Percentiles rank a stretch among this genome's conserved stretches.
Evolutionary conservation across 1,140 invertebrate species (phyloP).

Genomic region (Zaprionus taronus): DNA sequence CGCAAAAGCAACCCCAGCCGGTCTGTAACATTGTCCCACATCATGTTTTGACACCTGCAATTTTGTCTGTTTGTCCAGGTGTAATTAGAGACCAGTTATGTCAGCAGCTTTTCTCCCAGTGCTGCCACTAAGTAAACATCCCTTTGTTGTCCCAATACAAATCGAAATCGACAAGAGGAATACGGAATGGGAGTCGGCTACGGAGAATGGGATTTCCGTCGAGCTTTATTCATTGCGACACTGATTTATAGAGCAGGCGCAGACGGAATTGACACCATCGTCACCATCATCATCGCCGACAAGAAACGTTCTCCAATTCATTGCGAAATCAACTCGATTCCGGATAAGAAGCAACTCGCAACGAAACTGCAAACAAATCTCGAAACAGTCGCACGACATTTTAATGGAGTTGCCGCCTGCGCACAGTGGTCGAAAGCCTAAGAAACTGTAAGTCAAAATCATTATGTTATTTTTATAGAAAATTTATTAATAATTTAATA

Average conservation of each 20-base stretch:
- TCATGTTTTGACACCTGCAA: conserved; percentile 74
- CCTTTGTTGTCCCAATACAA: conserved; percentile 24
- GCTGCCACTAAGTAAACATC: conserved; percentile 52
- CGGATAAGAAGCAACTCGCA: conserved; percentile 7
- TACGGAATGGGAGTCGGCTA: conserved; percentile 7
- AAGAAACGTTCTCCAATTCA: conserved; percentile 32
- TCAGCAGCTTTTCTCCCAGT: conserved; percentile 46
- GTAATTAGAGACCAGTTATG: conserved; percentile 74
- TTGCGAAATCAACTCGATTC: conserved; percentile 47
- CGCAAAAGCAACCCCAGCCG: background rate
- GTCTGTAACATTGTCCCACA: background rate
- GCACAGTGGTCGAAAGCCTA: conserved; percentile 19
- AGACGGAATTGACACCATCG: conserved; percentile 2
- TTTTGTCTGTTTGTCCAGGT: conserved; percentile 64
- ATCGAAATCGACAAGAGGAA: conserved; percentile 5
- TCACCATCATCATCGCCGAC: conserved; percentile 12
- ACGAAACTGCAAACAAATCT: conserved; percentile 17
- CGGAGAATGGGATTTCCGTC: conserved; percentile 21
- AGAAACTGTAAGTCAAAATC: background rate
- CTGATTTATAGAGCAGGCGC: conserved; percentile 12
- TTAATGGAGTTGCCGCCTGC: conserved; percentile 14
- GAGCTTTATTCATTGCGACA: conserved; percentile 14
- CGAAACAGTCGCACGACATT: conserved; percentile 30
- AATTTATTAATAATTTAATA: background rate
- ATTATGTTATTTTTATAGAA: background rate